Evolutionary conservation across 2,797 vertebrate genomes (phyloP).

Genomic region (Sebastiscus tertius): DNA sequence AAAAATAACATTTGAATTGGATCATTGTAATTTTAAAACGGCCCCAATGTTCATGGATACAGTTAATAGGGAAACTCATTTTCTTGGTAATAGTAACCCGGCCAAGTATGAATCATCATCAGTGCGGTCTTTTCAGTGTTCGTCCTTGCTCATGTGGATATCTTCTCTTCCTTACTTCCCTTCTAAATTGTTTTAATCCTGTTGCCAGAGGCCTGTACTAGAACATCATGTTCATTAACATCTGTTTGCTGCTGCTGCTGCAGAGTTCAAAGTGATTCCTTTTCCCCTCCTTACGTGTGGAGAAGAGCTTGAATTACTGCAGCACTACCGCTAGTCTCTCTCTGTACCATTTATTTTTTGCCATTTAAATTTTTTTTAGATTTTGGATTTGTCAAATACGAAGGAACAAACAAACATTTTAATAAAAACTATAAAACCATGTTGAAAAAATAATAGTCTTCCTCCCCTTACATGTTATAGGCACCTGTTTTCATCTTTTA

Average conservation of each 20-base stretch:
- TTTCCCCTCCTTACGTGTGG: conserved; percentile 55
- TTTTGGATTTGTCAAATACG: not conserved
- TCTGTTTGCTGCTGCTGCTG: conserved; percentile 72
- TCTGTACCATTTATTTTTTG: not conserved
- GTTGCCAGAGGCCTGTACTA: conserved; percentile 71
- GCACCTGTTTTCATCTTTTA: not conserved
- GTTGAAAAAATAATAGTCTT: not conserved
- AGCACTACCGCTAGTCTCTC: conserved; percentile 52
- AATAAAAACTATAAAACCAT: not conserved
- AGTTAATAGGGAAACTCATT: conserved; percentile 12
- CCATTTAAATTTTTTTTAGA: not conserved
- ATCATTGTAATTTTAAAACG: conserved; percentile 9
- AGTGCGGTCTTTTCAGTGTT: conserved; percentile 51
- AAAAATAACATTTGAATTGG: conserved; percentile 21
- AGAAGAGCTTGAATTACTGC: conserved; percentile 65
- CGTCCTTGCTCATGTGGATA: conserved; percentile 42
- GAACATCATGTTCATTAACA: conserved; percentile 79
- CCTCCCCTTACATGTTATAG: not conserved
- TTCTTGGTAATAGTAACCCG: conserved; percentile 13
- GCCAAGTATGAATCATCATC: conserved; percentile 33
- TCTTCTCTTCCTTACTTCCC: conserved; percentile 52
- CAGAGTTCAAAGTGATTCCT: conserved; percentile 72
- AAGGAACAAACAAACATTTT: not conserved
- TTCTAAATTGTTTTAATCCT: conserved; percentile 71
- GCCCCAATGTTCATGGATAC: conserved; percentile 7